Percentiles rank a stretch among this genome's conserved stretches.
Conservation (phyloP, 2,797 vertebrate genomes). For the Moxostoma hubbsi region DNA sequence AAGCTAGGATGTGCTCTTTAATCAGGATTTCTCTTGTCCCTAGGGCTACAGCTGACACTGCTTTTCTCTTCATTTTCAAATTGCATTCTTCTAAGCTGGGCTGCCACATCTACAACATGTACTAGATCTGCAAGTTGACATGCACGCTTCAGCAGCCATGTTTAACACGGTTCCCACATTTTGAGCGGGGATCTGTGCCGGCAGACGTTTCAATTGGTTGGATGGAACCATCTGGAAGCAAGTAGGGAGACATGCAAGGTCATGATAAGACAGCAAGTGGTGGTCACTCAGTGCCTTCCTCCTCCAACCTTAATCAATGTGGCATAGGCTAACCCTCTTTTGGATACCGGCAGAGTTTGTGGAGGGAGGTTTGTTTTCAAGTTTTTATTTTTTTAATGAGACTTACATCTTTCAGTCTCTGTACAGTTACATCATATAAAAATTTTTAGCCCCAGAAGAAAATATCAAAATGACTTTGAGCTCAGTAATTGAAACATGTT, state of each 20-base stretch:
- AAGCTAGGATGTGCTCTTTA: constrained; percentile 75
- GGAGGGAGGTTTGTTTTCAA: not conserved
- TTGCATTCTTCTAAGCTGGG: constrained; percentile 24
- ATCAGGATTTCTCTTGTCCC: constrained; percentile 71
- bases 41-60: constrained; percentile 69
- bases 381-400: no score
- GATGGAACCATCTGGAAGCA: constrained; percentile 55
- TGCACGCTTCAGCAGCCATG: constrained; percentile 2
- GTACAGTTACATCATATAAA: no score
- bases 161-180: constrained; percentile 36
- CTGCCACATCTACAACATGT: no score
- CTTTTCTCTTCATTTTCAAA: constrained; percentile 38
- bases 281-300: constrained; percentile 9
- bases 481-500: no score
- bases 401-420: no score
- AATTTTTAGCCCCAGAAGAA: no score
- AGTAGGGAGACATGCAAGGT: constrained; percentile 49
- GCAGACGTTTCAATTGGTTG: constrained; percentile 32
- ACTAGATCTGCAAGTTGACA: not conserved
- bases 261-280: constrained; percentile 36
- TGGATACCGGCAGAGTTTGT: not conserved
- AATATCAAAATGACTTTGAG: no score
- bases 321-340: constrained; percentile 2
- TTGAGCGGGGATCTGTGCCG: not conserved
- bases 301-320: constrained; percentile 5